Evolutionary conservation across 2,888 invertebrate species (phyloP), one percentile per base, ranked within the genome.

Genomic region (Coenonympha glycerion): DNA sequence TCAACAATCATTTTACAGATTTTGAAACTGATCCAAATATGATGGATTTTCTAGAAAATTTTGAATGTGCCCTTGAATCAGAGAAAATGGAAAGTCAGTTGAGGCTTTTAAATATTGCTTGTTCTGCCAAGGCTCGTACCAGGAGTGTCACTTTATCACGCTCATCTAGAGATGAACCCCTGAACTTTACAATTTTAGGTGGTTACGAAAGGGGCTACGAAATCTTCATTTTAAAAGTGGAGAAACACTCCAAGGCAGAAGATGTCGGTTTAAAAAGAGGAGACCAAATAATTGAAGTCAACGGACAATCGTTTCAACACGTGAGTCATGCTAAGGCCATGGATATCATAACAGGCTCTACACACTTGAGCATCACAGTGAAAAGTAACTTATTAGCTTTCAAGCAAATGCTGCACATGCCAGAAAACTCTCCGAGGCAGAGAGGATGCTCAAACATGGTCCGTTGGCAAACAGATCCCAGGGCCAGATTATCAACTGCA

Each of bases 1-100:
- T 99, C 1, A 99, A 98, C 80, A 99, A 98, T 81, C 98, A 98
- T 82, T 98, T 98, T 73, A 97, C 97, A 31, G 98, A 98, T 75
- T 98, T 98, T 80, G 98, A 98, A 88, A 97, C 95, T 4, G 96
- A 97, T 80, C 93, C 96, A 16, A 92, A 92, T 53, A 97, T 99
- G 97, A 97, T 97, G 92, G 96, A 97, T 65, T 97, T 98, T 73
- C 84, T 98, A 56, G 97, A 98, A 77, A 92, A 91, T 55, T 98
- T 98, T 82, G 98, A 98, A 82, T 89, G 91, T 56, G 92, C 92
- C 47, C 83, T 97, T 55, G 95, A 95, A 70, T 89, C 89, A 63
- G 95, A 95, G 76, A 93, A 93, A 73, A 93, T 98, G 93, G 91
- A 92, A 61, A 95, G 95, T 52, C 92, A 93, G 70, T 85, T 93